Evolutionary conservation across 2,888 invertebrate genomes (phyloP).

Genomic region (Melolontha melolontha): DNA sequence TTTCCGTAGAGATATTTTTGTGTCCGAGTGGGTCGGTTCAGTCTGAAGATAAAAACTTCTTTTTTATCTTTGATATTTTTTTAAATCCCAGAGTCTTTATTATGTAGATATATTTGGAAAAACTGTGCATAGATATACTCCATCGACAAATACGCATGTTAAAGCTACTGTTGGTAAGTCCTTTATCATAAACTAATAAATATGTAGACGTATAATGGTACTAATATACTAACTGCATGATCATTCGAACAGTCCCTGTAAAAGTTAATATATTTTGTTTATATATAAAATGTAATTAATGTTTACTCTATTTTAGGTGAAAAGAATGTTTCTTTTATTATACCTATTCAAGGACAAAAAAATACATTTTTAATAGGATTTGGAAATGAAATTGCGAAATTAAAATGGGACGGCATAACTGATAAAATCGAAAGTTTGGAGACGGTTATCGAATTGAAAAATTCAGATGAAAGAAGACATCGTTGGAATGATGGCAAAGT

Average conservation of each 20-base stretch:
- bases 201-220: no score
- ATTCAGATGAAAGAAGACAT: conserved; percentile 58
- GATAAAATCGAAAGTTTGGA: conserved; percentile 65
- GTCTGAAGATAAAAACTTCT: no score
- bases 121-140: conserved; percentile 66
- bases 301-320: conserved; percentile 45
- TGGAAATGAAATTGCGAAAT: conserved; percentile 68
- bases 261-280: not conserved
- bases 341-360: conserved; percentile 71
- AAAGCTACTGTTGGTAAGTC: conserved; percentile 34
- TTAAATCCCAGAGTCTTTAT: conserved; percentile 70
- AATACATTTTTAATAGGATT: conserved; percentile 74
- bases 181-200: not conserved
- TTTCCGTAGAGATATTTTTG: no score
- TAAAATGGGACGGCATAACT: conserved; percentile 73
- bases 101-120: conserved; percentile 72
- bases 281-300: not conserved
- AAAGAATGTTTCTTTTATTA: conserved; percentile 66
- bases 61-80: no score
- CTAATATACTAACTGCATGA: no score
- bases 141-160: conserved; percentile 54
- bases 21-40: no score
- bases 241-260: no score
- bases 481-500: conserved; percentile 78
- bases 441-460: conserved; percentile 69